phyloP scores from a whole-genome alignment of 2,797 vertebrate species.

The Propithecus deckenii region DNA sequence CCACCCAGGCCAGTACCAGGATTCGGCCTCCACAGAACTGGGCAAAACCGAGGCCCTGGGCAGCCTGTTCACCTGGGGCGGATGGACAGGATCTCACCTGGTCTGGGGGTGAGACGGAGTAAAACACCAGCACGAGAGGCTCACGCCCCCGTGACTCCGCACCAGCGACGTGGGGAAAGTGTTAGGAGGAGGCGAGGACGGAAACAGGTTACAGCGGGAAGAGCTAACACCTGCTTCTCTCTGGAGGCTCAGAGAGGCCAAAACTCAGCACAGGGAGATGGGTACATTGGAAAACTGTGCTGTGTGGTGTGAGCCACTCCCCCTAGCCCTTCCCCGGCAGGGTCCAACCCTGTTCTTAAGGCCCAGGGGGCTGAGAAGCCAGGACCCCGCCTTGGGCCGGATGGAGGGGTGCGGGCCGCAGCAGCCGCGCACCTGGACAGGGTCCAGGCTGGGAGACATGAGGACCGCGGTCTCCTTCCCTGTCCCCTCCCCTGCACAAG shows the following conservation, averaged over 20 bases:
- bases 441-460: background rate
- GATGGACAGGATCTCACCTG: background rate
- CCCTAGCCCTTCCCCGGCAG: no score
- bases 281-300: background rate
- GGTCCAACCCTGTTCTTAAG: background rate
- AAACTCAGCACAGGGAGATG: background rate
- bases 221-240: accelerated
- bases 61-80: accelerated
- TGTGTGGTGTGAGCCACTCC: accelerated
- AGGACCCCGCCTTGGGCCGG: no score
- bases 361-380: background rate
- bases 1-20: accelerated
- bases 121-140: background rate
- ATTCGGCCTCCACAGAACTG: background rate
- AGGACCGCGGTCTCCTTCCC: background rate
- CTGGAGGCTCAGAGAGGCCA: background rate
- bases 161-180: background rate
- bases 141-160: background rate
- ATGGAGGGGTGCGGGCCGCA: background rate
- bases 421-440: background rate
- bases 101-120: background rate
- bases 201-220: no score
- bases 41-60: background rate
- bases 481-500: accelerated
- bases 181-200: background rate